Evolutionary conservation across 2,113 vertebrate species (phyloP), one percentile per base, ranked within the genome.

Genomic region (Megaptera novaeangliae): DNA sequence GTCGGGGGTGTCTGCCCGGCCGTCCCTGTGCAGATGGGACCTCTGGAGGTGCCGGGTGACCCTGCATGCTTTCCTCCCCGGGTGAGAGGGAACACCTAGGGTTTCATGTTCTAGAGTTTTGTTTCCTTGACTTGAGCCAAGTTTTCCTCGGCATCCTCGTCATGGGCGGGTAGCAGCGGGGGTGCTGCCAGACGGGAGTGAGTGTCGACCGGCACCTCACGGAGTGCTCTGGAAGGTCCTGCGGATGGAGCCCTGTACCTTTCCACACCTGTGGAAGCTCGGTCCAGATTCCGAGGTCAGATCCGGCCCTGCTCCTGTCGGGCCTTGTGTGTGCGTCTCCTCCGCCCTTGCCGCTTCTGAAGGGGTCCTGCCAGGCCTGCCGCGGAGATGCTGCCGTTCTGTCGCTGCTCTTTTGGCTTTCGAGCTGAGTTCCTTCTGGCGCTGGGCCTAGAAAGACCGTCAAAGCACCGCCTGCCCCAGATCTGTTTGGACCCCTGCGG

Each of bases 11-110:
- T 72, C n/a, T 29, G 23, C 46, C 15, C 1, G 0, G 41, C 46
- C 1, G 4, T 39, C 44, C 21, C 15, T 15, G 8, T n/a, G n/a
- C 27, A 36, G 29, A 44, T 27, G 9, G 61, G 31, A 6, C 57
- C 75, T 80, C 49, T 8, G 25, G n/a, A 55, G 88, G 74, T 31
- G 4, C 2, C 10, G 15, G 74, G 14, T 39, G 0, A 6, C 68
- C 2, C 0, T 1, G 14, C 0, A 0, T 29, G 55, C 4, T 41
- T 21, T 12, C 36, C 18, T 81, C 31, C 39, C 3, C 0, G 7
- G 0, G 14, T 1, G 44, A 8, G 34, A n/a, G 68, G 74, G 34
- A 14, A 17, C 12, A 25, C 31, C 7, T 1, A 0, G 21, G 36
- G 39, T 18, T 86, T 72, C n/a, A 2, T 20, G n/a, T 29, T 12